These are phyloP conservation scores for Terebella lapidaria DNA, from an alignment of 2,888 invertebrate species.

Conservation along the genomic window DNA sequence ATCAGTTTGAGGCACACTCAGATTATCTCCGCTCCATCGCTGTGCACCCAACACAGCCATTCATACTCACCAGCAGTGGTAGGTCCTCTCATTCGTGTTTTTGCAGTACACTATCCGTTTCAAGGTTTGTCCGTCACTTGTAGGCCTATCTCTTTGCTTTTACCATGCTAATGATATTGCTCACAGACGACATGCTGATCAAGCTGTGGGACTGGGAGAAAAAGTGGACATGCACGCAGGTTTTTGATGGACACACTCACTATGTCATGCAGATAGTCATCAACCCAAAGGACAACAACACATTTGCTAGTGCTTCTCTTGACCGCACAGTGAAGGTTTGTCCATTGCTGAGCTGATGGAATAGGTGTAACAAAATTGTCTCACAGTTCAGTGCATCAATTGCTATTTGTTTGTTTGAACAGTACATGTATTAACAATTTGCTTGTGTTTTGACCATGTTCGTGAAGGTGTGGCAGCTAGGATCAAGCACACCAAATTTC, in stretches of 20 bases:
- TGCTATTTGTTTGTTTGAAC: too few relatives aligned
- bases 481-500: conserved; percentile 94
- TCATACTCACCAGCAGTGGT: conserved; percentile 94
- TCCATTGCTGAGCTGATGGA: too few relatives aligned
- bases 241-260: conserved; percentile 98
- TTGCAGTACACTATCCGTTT: too few relatives aligned
- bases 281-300: conserved; percentile 99
- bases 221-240: conserved; percentile 94
- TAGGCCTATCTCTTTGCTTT: too few relatives aligned
- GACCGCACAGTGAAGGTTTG: conserved; percentile 89
- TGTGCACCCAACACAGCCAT: conserved; percentile 95
- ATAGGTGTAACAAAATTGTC: too few relatives aligned
- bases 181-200: conserved; percentile 93
- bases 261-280: conserved; percentile 99
- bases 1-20: conserved; percentile 95
- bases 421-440: background rate
- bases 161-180: too few relatives aligned
- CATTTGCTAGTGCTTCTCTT: conserved; percentile 97
- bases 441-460: too few relatives aligned
- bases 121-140: too few relatives aligned
- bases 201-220: conserved; percentile 99
- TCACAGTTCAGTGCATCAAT: too few relatives aligned
- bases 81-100: too few relatives aligned
- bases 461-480: conserved; percentile 96
- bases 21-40: conserved; percentile 96